Evolutionary conservation across 2,797 vertebrate genomes (phyloP), one percentile per base, ranked within the genome.

Genomic region (Mionectes olivaceus): DNA sequence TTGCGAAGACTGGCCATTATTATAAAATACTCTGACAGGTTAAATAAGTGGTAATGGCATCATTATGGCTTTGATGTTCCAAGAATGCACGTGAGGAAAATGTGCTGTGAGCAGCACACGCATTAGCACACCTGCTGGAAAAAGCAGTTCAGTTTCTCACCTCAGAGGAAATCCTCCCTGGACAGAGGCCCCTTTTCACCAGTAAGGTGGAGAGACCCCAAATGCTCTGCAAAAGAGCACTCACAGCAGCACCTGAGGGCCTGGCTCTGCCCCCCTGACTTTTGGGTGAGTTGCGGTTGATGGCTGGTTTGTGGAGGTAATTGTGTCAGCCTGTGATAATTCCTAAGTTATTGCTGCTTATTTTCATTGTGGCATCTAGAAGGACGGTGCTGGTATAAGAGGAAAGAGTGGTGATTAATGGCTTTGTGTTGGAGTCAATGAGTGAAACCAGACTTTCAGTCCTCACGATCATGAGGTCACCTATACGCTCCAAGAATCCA

Each of bases 21-120:
- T n/a, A n/a, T n/a, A 89, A 83, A 92, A 79, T 57, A 78, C 35
- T 76, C 43, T 39, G 83, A 71, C 71, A 77, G 71, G 37, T 90
- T 77, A 90, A 88, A 33, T 75, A 77, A 67, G 41, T 30, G 32
- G 22, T 22, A 94, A 82, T 7, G 1, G 32, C 57, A 78, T 82
- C 67, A 80, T 69, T 89, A 59, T 18, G 55, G 23, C 47, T 67
- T 32, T 70, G 81, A 80, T 28, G 41, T 64, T 33, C 33, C 37
- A 76, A 76, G 55, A 65, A 55, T 4, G 11, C 18, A 65, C 73
- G 67, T 0, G 5, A 76, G 28, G 28, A 71, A 70, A 82, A 63
- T 24, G 23, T 24, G 10, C 39, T 79, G 43, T 25, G 21, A 84
- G 23, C 30, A 11, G 63, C 8, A 32, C 21, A 11, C 0, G 1